A percentile compares a stretch with the other conserved stretches of the same genome.
These are phyloP conservation scores for Dryobotodes eremita DNA, from an alignment of 2,888 invertebrate genomes.

Conservation along the genomic window DNA sequence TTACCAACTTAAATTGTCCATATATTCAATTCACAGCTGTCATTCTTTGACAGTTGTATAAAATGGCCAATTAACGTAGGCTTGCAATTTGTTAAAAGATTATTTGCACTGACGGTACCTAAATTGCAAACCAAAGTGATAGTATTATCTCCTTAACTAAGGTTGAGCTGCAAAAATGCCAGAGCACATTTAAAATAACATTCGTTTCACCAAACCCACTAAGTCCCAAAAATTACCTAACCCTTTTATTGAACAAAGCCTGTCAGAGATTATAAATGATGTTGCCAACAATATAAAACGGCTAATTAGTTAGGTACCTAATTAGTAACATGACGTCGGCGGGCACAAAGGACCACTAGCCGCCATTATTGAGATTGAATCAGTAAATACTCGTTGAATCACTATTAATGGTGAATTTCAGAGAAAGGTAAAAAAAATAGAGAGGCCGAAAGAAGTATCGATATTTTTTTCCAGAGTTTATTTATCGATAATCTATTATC, in stretches of 20 bases:
- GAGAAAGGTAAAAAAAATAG: slow-evolving; percentile 16
- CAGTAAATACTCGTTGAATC: slow-evolving; percentile 37
- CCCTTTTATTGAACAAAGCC: slow-evolving; percentile 25
- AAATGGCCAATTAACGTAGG: neutral
- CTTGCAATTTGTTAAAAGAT: too few relatives aligned
- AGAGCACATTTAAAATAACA: neutral
- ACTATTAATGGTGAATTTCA: slow-evolving; percentile 29
- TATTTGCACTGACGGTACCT: neutral
- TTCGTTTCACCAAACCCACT: neutral
- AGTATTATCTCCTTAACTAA: neutral
- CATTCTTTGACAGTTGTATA: neutral
- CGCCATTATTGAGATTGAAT: slow-evolving; percentile 37
- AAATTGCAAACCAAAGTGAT: neutral
- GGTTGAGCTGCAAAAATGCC: neutral
- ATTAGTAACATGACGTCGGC: slow-evolving; percentile 34
- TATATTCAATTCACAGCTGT: neutral
- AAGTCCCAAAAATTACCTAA: neutral
- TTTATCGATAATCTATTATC: slow-evolving; percentile 29
- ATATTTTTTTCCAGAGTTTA: neutral
- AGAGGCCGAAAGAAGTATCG: slow-evolving; percentile 24
- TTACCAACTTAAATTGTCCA: neutral
- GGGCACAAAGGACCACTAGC: slow-evolving; percentile 33
- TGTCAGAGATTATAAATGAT: slow-evolving; percentile 33
- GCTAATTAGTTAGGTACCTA: slow-evolving; percentile 50
- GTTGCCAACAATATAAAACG: slow-evolving; percentile 41